Percentiles rank a stretch among this genome's conserved stretches.
These are phyloP conservation scores for Loris lydekkerianus DNA, from an alignment of 2,797 vertebrate genomes.

Conservation along the genomic window DNA sequence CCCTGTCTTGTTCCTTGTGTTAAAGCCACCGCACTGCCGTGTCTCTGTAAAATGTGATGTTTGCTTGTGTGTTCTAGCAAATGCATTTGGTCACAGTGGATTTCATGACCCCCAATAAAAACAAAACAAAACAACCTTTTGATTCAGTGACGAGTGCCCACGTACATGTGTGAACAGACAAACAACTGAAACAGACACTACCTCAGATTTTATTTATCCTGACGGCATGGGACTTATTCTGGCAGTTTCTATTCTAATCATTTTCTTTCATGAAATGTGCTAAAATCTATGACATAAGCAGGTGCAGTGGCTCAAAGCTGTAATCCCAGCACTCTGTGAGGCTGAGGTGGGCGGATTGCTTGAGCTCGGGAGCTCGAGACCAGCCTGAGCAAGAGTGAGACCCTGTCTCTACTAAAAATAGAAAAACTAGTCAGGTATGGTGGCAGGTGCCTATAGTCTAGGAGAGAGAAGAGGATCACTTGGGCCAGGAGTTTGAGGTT, in stretches of 20 bases:
- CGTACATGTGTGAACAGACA: accelerated
- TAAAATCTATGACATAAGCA: not conserved
- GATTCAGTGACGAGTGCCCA: not conserved
- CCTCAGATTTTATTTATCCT: not conserved
- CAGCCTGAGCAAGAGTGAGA: too few relatives aligned
- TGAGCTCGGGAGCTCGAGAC: too few relatives aligned
- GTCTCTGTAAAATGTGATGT: not conserved
- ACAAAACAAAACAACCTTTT: not conserved
- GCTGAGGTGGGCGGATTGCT: too few relatives aligned
- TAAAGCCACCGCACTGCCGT: not conserved
- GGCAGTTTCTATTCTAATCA: not conserved
- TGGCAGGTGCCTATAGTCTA: too few relatives aligned
- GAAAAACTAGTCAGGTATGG: too few relatives aligned
- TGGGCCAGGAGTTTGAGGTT: too few relatives aligned
- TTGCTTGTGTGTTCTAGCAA: not conserved
- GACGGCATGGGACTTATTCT: not conserved
- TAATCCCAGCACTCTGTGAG: too few relatives aligned
- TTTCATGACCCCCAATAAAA: not conserved
- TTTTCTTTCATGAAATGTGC: not conserved
- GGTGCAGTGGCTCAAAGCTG: too few relatives aligned
- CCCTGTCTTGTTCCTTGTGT: not conserved
- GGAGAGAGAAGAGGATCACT: too few relatives aligned
- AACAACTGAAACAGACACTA: accelerated
- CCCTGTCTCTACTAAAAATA: too few relatives aligned
- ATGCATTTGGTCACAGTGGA: not conserved